These are phyloP conservation scores for Pitta sordida DNA, from an alignment of 2,113 vertebrate genomes.

Conservation along the genomic window DNA sequence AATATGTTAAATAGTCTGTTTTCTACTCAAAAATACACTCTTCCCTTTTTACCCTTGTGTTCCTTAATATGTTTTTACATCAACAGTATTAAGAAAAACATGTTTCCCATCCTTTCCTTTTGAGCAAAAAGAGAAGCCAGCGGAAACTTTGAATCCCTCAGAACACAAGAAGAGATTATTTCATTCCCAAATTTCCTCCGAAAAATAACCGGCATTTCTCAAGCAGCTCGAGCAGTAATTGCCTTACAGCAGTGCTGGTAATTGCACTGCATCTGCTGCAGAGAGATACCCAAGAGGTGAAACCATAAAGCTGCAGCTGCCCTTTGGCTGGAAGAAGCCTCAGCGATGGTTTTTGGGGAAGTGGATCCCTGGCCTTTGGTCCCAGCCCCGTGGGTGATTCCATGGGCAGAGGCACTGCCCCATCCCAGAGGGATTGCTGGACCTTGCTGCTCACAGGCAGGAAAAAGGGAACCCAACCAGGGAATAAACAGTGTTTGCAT, in stretches of 20 bases:
- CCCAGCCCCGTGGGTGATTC: not conserved
- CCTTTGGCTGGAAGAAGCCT: not conserved
- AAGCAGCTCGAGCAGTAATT: conserved; percentile 44
- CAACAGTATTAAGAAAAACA: conserved; percentile 30
- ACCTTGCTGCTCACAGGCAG: not conserved
- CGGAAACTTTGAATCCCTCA: not conserved
- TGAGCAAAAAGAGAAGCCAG: not conserved
- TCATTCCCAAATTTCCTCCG: not conserved
- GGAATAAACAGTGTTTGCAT: accelerated
- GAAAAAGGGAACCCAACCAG: not conserved
- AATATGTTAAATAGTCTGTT: not conserved
- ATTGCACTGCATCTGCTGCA: conserved; percentile 43
- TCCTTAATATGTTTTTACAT: conserved; percentile 10
- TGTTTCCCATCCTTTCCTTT: not conserved
- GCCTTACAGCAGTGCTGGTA: conserved; percentile 14
- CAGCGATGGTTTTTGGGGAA: not conserved
- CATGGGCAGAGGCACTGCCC: not conserved
- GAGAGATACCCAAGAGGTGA: conserved; percentile 9
- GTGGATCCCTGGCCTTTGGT: not conserved
- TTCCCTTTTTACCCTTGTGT: not conserved
- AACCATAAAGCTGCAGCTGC: not conserved
- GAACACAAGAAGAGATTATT: conserved; percentile 23
- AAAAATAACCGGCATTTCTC: conserved; percentile 3
- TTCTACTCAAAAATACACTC: not conserved
- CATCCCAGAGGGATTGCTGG: accelerated